A percentile compares a stretch with the other conserved stretches of the same genome.
Evolutionary conservation across 2,797 vertebrate genomes (phyloP).

Genomic region (Mormyrus hasselquistii): DNA sequence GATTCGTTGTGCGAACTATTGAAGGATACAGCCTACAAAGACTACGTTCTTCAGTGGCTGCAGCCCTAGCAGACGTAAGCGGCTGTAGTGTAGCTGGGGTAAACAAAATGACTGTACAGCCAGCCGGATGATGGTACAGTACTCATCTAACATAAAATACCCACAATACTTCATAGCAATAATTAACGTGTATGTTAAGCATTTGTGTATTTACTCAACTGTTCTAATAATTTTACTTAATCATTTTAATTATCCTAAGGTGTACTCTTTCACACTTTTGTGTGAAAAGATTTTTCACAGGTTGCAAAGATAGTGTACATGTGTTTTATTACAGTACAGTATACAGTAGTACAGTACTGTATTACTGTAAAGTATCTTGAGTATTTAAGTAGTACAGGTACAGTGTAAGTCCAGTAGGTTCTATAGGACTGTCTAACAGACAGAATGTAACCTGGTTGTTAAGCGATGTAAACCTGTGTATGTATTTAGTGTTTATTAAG

Average conservation of each 20-base stretch:
- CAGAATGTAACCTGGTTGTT: neutral
- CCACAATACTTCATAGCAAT: neutral
- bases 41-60: neutral
- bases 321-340: neutral
- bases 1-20: neutral
- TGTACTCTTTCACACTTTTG: neutral
- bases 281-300: no score
- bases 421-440: neutral
- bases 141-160: neutral
- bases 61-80: neutral
- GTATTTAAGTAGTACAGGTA: neutral
- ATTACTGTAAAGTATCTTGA: neutral
- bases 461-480: neutral
- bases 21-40: neutral
- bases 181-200: neutral
- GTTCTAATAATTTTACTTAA: neutral
- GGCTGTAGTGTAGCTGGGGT: neutral
- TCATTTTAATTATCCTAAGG: neutral
- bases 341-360: neutral
- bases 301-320: neutral
- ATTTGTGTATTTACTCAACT: neutral
- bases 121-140: neutral
- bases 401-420: neutral
- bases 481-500: neutral
- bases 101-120: neutral